Evolutionary conservation across 2,797 vertebrate genomes (phyloP).

Genomic region (Pteropus rufus): DNA sequence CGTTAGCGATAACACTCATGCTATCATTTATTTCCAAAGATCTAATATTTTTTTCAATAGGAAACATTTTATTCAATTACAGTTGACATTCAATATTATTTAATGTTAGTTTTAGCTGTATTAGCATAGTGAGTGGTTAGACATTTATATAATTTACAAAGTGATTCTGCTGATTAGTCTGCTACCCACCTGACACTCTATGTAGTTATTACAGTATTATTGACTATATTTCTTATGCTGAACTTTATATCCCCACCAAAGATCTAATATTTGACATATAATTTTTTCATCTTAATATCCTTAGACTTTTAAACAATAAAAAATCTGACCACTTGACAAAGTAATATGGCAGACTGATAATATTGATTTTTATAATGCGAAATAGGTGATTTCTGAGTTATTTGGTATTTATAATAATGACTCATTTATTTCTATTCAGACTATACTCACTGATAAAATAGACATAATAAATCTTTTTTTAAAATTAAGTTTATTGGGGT

Average conservation of each 20-base stretch:
- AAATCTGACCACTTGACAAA: not conserved
- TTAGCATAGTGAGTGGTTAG: too few species aligned
- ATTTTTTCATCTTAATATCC: not conserved
- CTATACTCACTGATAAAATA: not conserved
- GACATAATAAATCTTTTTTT: not conserved
- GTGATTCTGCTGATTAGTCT: too few species aligned
- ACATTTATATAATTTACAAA: too few species aligned
- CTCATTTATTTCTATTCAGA: not conserved
- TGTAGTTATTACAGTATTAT: too few species aligned
- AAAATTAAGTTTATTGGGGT: too few species aligned
- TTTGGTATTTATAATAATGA: not conserved
- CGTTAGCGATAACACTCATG: not conserved
- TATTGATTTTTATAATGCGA: not conserved
- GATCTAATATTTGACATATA: not conserved
- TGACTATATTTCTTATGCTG: too few species aligned
- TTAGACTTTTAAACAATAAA: not conserved
- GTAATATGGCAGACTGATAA: not conserved
- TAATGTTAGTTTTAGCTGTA: too few species aligned
- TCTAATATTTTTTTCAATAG: too few species aligned
- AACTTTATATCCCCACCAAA: not conserved
- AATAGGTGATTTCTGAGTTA: not conserved
- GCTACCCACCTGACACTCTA: too few species aligned
- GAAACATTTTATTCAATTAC: too few species aligned
- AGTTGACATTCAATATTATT: too few species aligned
- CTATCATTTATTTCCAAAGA: not conserved